Conservation (phyloP, 2,888 invertebrate genomes). For the Drosophila affinis region DNA sequence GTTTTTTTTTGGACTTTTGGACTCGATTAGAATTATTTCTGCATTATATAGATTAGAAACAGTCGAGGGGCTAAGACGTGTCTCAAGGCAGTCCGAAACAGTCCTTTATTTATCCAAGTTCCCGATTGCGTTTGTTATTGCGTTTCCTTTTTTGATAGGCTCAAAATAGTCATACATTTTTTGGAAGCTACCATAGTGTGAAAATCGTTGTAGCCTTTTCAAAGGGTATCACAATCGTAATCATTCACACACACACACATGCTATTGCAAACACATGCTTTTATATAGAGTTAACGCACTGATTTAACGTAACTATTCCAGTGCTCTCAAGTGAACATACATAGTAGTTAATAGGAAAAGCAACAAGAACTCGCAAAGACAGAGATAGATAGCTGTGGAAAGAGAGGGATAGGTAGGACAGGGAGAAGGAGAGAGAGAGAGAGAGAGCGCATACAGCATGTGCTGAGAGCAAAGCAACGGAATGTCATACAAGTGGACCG, state of each 20-base stretch:
- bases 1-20: no score
- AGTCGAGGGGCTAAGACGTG: not conserved
- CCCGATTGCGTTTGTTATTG: no score
- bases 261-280: conserved; percentile 31
- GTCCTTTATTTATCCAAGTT: no score
- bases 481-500: not conserved
- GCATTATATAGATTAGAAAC: not conserved
- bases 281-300: conserved; percentile 51
- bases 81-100: not conserved
- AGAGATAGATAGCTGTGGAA: conserved; percentile 5
- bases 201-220: not conserved
- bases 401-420: conserved; percentile 47
- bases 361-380: conserved; percentile 60
- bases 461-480: not conserved
- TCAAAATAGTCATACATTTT: not conserved
- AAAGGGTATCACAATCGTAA: conserved; percentile 19
- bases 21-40: not conserved
- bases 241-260: conserved; percentile 28
- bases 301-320: conserved; percentile 77
- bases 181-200: not conserved
- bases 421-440: conserved; percentile 11
- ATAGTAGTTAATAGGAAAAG: conserved; percentile 58
- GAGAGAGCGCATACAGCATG: conserved; percentile 6
- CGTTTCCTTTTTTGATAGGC: no score
- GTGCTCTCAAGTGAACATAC: conserved; percentile 62